Conservation (phyloP, 1,140 invertebrate genomes). For the Lerema accius region DNA sequence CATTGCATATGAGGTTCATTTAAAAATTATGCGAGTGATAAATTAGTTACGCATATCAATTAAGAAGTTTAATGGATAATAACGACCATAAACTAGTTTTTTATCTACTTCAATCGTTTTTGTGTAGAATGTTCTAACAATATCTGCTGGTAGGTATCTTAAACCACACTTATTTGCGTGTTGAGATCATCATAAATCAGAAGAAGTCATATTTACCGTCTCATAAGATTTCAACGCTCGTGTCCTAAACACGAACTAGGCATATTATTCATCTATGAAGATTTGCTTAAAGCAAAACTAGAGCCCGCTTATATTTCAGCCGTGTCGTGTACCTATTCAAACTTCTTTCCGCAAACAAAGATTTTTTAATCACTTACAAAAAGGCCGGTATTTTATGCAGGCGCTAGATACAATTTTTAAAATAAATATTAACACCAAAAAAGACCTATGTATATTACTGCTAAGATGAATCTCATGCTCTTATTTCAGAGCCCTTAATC, state of each 20-base stretch:
- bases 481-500: neutral
- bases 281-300: neutral
- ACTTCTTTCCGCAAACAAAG: slow-evolving; percentile 1
- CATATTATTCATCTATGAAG: slow-evolving; percentile 12
- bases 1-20: neutral
- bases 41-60: too few relatives aligned
- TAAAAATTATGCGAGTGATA: neutral
- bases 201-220: neutral
- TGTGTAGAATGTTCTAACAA: neutral
- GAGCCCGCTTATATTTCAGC: slow-evolving; percentile 1
- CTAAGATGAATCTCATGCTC: too few relatives aligned
- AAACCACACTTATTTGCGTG: neutral
- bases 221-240: too few relatives aligned
- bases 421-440: too few relatives aligned
- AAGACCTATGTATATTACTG: too few relatives aligned
- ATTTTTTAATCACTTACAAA: slow-evolving; percentile 3
- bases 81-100: neutral
- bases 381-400: too few relatives aligned
- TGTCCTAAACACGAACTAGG: too few relatives aligned
- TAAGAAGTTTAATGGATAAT: too few relatives aligned
- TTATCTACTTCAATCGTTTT: neutral
- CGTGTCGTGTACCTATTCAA: too few relatives aligned
- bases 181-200: slow-evolving; percentile 5
- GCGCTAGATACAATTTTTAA: too few relatives aligned
- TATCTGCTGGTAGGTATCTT: neutral